phyloP scores from a whole-genome alignment of 2,888 invertebrate species.

The Polietes domitor region DNA sequence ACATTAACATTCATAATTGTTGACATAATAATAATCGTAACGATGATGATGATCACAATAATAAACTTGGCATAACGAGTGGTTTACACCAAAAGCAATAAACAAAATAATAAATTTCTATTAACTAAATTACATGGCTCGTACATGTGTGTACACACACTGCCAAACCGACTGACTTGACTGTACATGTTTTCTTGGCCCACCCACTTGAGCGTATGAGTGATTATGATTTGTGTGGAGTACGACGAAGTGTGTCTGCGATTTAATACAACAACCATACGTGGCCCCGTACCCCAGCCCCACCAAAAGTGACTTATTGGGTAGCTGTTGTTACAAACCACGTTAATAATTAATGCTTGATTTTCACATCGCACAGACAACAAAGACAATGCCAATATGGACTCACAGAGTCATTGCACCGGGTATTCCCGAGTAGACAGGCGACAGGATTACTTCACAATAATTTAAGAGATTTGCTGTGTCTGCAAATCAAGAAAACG shows the following conservation, averaged over 20 bases:
- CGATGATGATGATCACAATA: neutral
- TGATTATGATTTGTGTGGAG: constrained; percentile 22
- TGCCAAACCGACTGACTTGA: too few relatives aligned
- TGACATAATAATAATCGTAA: neutral
- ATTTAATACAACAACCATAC: neutral
- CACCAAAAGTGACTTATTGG: neutral
- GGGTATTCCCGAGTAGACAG: neutral
- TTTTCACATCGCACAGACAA: constrained; percentile 16
- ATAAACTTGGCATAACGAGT: neutral
- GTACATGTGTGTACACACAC: too few relatives aligned
- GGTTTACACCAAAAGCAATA: neutral
- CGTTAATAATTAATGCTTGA: constrained; percentile 14
- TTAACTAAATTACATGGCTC: constrained; percentile 19
- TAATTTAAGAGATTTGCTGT: constrained; percentile 4
- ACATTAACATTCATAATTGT: neutral
- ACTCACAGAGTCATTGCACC: constrained; percentile 2
- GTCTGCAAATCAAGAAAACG: constrained; percentile 13
- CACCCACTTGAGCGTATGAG: neutral
- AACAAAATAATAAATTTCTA: constrained; percentile 35
- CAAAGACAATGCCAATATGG: constrained; percentile 7
- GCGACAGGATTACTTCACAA: neutral
- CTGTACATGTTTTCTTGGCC: neutral
- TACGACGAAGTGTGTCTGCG: neutral
- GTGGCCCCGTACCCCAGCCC: neutral
- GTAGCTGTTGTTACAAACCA: neutral